phyloP scores from a whole-genome alignment of 2,113 vertebrate species.

The Bucco capensis region DNA sequence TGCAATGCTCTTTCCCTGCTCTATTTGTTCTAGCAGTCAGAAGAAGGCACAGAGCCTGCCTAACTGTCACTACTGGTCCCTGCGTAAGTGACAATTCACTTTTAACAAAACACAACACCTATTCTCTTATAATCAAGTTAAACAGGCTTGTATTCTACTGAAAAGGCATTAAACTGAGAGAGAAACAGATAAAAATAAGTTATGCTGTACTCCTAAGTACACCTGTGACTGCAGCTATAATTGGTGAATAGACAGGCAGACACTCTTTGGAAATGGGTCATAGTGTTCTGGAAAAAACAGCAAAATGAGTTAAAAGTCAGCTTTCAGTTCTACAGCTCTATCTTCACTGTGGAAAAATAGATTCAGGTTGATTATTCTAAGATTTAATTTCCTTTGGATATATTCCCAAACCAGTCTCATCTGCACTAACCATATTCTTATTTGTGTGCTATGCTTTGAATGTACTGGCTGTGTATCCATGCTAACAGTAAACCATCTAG shows the following conservation, averaged over 20 bases:
- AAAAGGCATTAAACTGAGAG: neutral
- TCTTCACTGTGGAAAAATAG: neutral
- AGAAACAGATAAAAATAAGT: neutral
- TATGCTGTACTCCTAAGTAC: neutral
- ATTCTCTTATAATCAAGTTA: neutral
- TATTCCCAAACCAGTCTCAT: neutral
- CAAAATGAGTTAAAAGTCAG: neutral
- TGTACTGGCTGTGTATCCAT: neutral
- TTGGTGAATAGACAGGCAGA: neutral
- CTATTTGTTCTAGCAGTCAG: neutral
- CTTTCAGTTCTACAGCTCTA: neutral
- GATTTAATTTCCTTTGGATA: neutral
- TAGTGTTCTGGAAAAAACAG: slow-evolving; percentile 1
- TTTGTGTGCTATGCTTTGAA: neutral
- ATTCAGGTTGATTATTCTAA: neutral
- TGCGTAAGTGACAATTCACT: neutral
- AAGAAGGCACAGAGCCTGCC: neutral
- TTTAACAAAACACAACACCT: neutral
- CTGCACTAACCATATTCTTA: neutral
- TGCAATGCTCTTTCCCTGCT: neutral
- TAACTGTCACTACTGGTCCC: neutral
- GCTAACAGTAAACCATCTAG: neutral
- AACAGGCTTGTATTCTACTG: neutral
- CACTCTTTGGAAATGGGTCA: neutral
- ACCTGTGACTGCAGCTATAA: neutral